Conservation (phyloP, 2,888 invertebrate species). For the Acrobasis consociella region DNA sequence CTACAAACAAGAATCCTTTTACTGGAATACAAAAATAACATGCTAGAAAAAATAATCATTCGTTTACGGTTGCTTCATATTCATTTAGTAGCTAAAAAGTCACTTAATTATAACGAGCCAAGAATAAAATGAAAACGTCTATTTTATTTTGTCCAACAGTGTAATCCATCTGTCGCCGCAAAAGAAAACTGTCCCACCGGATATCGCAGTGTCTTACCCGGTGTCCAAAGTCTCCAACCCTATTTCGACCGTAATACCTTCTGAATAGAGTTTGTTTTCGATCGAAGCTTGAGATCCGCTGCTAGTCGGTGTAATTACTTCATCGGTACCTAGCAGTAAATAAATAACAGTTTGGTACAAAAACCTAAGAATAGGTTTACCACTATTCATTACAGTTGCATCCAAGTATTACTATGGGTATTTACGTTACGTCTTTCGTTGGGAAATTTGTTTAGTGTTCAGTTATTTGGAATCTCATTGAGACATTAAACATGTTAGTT, state of each 20-base stretch:
- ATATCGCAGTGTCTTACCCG: conserved; percentile 25
- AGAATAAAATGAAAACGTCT: neutral
- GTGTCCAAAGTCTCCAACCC: neutral
- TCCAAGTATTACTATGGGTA: neutral
- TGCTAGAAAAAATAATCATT: too few relatives aligned
- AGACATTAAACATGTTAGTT: too few relatives aligned
- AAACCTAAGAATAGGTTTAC: conserved; percentile 7
- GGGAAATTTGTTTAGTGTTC: neutral
- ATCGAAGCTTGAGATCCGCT: neutral
- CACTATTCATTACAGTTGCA: neutral
- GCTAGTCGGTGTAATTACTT: conserved; percentile 17
- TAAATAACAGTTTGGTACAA: conserved; percentile 16
- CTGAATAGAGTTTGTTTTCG: conserved; percentile 8
- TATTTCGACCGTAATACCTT: neutral
- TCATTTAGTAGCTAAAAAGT: too few relatives aligned
- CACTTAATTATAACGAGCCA: neutral
- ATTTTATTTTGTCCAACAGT: conserved; percentile 13
- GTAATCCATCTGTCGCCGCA: conserved; percentile 23
- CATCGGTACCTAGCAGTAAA: conserved; percentile 14
- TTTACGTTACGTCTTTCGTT: neutral
- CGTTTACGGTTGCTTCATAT: too few relatives aligned
- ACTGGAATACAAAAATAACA: too few relatives aligned
- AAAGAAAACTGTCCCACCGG: conserved; percentile 26
- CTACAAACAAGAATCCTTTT: too few relatives aligned
- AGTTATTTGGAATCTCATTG: neutral